These are phyloP conservation scores for Lacanobia oleracea DNA, from an alignment of 2,888 invertebrate species.

Conservation along the genomic window DNA sequence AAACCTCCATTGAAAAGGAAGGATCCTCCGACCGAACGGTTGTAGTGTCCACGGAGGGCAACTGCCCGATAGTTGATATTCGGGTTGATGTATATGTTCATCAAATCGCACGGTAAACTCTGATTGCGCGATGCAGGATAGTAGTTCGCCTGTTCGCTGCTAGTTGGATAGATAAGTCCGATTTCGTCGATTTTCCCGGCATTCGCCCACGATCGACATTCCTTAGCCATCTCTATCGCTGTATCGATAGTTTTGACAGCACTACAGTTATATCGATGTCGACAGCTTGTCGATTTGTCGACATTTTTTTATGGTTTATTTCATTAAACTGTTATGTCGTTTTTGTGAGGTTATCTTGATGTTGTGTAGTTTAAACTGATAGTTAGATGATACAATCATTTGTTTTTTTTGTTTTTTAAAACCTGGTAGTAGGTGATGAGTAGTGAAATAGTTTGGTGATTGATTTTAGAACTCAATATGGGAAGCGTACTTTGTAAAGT, in stretches of 20 bases:
- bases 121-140: no score
- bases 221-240: slow-evolving; percentile 15
- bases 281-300: slow-evolving; percentile 41
- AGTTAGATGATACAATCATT: not conserved
- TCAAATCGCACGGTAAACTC: no score
- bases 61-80: no score
- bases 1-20: no score
- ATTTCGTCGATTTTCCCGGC: slow-evolving; percentile 11
- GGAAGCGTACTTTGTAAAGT: no score
- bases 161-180: slow-evolving; percentile 24
- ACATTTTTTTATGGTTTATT: slow-evolving; percentile 35
- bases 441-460: no score
- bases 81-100: no score
- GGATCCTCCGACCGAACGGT: no score
- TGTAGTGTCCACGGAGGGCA: no score
- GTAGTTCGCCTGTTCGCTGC: no score
- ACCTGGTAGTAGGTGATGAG: not conserved
- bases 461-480: no score
- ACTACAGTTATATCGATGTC: slow-evolving; percentile 22
- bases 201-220: slow-evolving; percentile 39
- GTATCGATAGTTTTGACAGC: slow-evolving; percentile 25
- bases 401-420: not conserved
- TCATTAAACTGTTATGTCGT: slow-evolving; percentile 22
- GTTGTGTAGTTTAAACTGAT: slow-evolving; percentile 9
- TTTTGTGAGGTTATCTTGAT: slow-evolving; percentile 35